Evolutionary conservation across 2,797 vertebrate species (phyloP).

Genomic region (Melanotaenia boesemani): DNA sequence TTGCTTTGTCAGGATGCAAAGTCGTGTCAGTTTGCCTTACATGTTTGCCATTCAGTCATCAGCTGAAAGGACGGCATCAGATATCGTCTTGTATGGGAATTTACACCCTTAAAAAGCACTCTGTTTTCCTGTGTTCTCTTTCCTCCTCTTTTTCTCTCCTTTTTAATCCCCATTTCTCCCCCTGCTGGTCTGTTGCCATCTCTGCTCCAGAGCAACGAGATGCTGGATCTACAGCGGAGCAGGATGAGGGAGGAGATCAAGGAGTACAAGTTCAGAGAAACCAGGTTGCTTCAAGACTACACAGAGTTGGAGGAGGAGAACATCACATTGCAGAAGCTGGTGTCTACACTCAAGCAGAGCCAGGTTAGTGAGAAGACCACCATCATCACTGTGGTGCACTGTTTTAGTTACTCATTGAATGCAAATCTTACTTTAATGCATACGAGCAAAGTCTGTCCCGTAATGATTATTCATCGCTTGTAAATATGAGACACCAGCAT

Average conservation of each 20-base stretch:
- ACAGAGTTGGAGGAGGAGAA: constrained; percentile 98
- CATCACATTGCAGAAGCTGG: constrained; percentile 96
- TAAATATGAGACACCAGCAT: neutral
- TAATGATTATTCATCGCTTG: constrained; percentile 17
- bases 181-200: neutral
- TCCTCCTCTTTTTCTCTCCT: neutral
- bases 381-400: neutral
- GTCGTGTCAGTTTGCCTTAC: neutral
- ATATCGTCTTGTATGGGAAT: neutral
- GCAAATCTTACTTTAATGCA: constrained; percentile 7
- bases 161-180: neutral
- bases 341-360: constrained; percentile 88
- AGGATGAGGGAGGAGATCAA: constrained; percentile 97
- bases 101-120: neutral
- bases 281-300: constrained; percentile 95
- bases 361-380: constrained; percentile 64
- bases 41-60: neutral
- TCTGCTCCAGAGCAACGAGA: constrained; percentile 89
- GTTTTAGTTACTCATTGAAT: neutral
- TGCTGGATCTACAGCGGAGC: constrained; percentile 91
- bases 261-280: constrained; percentile 97
- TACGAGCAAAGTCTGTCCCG: neutral
- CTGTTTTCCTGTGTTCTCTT: neutral
- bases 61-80: neutral
- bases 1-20: neutral